Evolutionary conservation across 2,888 invertebrate species (phyloP), one percentile per base, ranked within the genome.

Genomic region (Microdon myrmicae): DNA sequence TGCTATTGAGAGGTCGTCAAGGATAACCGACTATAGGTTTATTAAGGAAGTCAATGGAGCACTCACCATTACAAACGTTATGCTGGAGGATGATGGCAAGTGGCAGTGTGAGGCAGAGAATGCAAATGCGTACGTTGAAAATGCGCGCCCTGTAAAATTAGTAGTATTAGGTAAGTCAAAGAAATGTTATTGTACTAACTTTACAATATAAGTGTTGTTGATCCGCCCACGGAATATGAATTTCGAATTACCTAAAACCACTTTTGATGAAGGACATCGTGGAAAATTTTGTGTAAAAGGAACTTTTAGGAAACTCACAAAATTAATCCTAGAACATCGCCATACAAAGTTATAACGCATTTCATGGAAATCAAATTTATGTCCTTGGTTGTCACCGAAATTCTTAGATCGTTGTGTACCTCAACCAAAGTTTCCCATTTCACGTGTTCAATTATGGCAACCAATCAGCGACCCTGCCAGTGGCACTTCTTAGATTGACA

Each of bases 101-200:
- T 90, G 90, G 86, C 84, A 83, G 69, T 90, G 90, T 73, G 86
- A 86, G 68, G 85, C 88, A 4, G 86, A 86, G 71, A 87, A 88
- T 73, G 83, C 84, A 2, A 71, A 75, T 17, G 83, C 84, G 22
- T 85, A 84, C 49, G 84, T 86, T 2, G 84, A 87, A 29, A 85
- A 86, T 56, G 85, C 87, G 17, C 82, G 84, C 72, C 85, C 86
- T 29, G 83, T 87, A 68, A 85, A 86, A 74, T 81, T 88, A 70
- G 83, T 86, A 55, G 85, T 87, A 56, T 80, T 87, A 67, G 87
- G 87, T 87, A 75, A 85, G 85, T 82, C 19, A 34, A 34, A 34
- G 16, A 10, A 13, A 29, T 34, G 6, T 10, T 8, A 6, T 9
- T 12, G 3, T 22, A 23, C 22, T 25, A 16, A 9, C n/a, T 4